A percentile compares a stretch with the other conserved stretches of the same genome.
These are phyloP conservation scores for Phorcus lineatus DNA, from an alignment of 2,888 invertebrate genomes.

Conservation along the genomic window DNA sequence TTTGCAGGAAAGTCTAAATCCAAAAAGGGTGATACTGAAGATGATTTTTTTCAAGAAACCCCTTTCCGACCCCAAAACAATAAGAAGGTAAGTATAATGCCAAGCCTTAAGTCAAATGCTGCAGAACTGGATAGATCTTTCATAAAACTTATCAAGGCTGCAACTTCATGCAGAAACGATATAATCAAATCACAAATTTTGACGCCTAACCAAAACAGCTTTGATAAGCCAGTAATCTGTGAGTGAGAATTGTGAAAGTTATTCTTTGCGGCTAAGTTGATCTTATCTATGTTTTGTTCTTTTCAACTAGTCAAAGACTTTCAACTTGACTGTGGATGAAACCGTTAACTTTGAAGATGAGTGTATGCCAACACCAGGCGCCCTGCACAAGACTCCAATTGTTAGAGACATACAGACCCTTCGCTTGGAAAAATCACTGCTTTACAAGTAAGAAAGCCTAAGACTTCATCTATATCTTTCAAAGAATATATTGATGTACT, in stretches of 20 bases:
- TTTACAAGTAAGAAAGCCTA: no score
- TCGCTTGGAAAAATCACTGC: not conserved
- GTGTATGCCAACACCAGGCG: slow-evolving; percentile 6
- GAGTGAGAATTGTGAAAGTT: no score
- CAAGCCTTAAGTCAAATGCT: no score
- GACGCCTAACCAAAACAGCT: no score
- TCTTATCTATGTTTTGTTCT: not conserved
- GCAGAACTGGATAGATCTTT: no score
- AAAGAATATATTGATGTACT: no score
- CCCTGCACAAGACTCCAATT: not conserved
- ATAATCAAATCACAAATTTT: no score
- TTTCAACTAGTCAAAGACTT: not conserved
- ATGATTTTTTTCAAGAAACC: slow-evolving; percentile 33
- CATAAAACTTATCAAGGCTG: no score
- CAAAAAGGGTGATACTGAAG: not conserved
- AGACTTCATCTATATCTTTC: no score
- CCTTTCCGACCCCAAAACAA: slow-evolving; percentile 25
- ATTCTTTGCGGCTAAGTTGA: no score
- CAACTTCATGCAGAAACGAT: no score
- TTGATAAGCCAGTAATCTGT: no score
- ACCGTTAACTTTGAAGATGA: slow-evolving; percentile 1
- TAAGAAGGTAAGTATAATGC: slow-evolving; percentile 18
- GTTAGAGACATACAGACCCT: not conserved
- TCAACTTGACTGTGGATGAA: not conserved
- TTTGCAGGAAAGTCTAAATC: not conserved